Evolutionary conservation across 2,888 invertebrate species (phyloP).

Genomic region (Megaustenia siamemsis): DNA sequence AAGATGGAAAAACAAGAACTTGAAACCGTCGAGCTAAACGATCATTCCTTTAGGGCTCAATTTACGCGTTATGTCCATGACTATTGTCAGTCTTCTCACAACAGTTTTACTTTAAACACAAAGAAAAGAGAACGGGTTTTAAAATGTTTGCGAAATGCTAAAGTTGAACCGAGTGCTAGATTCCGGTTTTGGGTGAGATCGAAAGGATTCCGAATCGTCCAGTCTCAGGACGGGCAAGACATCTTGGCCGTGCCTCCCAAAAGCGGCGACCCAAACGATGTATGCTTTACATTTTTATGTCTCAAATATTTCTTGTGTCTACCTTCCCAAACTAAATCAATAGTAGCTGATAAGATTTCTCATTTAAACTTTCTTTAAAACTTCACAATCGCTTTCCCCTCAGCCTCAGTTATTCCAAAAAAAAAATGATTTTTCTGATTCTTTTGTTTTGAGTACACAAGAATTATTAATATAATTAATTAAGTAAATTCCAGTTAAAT

Average conservation of each 20-base stretch:
- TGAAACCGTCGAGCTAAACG: constrained; percentile 19
- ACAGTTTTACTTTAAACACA: constrained; percentile 54
- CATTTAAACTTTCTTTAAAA: too few relatives aligned
- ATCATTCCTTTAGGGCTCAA: constrained; percentile 52
- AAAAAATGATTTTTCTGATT: too few relatives aligned
- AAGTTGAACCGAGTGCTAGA: constrained; percentile 55
- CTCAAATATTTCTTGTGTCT: too few relatives aligned
- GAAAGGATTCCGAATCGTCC: constrained; percentile 59
- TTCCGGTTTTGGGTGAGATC: constrained; percentile 61
- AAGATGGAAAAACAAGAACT: constrained; percentile 41
- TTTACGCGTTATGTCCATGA: constrained; percentile 53
- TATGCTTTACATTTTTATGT: constrained; percentile 20
- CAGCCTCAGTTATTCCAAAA: too few relatives aligned
- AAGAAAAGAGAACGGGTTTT: constrained; percentile 55
- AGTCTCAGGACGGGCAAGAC: constrained; percentile 57
- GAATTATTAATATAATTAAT: too few relatives aligned
- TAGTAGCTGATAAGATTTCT: too few relatives aligned
- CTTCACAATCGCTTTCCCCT: too few relatives aligned
- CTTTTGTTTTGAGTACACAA: too few relatives aligned
- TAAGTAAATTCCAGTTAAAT: too few relatives aligned
- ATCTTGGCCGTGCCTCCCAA: constrained; percentile 58
- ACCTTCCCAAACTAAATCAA: too few relatives aligned
- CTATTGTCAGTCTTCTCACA: constrained; percentile 52
- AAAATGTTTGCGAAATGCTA: constrained; percentile 56
- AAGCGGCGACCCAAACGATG: constrained; percentile 56